Evolutionary conservation across 2,797 vertebrate genomes (phyloP).

Genomic region (Hyperoplus immaculatus): DNA sequence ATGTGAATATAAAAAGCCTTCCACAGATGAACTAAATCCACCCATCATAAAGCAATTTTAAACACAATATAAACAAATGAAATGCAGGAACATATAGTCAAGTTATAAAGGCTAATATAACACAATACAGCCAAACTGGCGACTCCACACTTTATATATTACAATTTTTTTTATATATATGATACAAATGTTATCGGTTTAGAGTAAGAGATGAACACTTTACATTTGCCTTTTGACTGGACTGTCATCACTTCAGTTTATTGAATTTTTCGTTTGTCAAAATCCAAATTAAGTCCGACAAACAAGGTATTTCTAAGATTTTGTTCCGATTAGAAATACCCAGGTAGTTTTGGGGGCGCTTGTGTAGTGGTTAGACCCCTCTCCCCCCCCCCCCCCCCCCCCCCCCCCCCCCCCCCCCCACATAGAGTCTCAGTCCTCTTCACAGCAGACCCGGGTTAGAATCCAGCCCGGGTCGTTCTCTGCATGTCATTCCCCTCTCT

Average conservation of each 20-base stretch:
- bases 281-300: neutral
- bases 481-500: too few species aligned
- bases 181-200: conserved; percentile 44
- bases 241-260: neutral
- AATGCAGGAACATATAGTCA: conserved; percentile 15
- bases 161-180: conserved; percentile 33
- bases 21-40: conserved; percentile 6
- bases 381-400: too few species aligned
- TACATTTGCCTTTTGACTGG: conserved; percentile 9
- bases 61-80: conserved; percentile 39
- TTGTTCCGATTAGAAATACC: neutral
- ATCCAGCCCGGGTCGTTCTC: too few species aligned
- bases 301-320: neutral
- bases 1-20: conserved; percentile 18
- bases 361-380: too few species aligned
- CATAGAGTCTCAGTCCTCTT: too few species aligned
- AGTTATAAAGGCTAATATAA: conserved; percentile 34
- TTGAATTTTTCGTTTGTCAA: neutral
- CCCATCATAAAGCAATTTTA: conserved; percentile 20
- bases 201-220: conserved; percentile 12
- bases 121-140: conserved; percentile 21
- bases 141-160: conserved; percentile 40
- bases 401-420: too few species aligned
- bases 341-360: too few species aligned
- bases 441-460: too few species aligned